These are phyloP conservation scores for Rhynchopsitta pachyrhyncha DNA, from an alignment of 2,113 vertebrate species.

Conservation along the genomic window DNA sequence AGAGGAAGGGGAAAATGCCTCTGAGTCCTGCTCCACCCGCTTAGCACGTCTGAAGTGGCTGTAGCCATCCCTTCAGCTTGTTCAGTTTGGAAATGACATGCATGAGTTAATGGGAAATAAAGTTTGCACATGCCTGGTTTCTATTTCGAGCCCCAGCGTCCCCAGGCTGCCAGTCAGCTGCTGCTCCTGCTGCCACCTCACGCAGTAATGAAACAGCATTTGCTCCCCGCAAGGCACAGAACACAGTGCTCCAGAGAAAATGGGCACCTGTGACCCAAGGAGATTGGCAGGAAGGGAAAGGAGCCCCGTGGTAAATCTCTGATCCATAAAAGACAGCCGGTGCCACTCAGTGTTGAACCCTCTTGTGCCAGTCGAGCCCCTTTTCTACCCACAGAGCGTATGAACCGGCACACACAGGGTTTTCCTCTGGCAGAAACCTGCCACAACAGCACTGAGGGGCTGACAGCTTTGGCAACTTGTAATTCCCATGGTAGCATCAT, in stretches of 20 bases:
- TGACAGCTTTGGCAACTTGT: no score
- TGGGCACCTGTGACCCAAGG: not conserved
- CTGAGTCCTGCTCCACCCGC: not conserved
- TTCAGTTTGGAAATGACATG: not conserved
- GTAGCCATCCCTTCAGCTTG: not conserved
- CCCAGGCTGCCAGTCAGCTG: not conserved
- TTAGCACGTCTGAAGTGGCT: not conserved
- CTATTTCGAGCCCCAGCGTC: not conserved
- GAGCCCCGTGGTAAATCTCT: not conserved
- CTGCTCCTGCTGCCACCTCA: not conserved
- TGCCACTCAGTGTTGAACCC: not conserved
- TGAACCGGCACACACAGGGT: not conserved
- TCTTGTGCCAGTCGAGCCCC: not conserved
- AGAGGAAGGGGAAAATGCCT: not conserved
- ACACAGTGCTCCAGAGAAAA: not conserved
- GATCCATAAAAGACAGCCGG: not conserved
- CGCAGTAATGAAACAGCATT: not conserved
- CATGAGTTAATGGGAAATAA: not conserved
- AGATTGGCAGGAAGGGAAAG: not conserved
- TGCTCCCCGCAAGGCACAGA: not conserved
- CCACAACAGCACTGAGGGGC: accelerated
- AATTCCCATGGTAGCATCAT: not conserved
- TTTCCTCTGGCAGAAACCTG: not conserved
- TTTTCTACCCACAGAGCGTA: not conserved
- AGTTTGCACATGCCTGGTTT: not conserved